phyloP scores from a whole-genome alignment of 2,888 invertebrate species.

The Metopia argyrocephala region DNA sequence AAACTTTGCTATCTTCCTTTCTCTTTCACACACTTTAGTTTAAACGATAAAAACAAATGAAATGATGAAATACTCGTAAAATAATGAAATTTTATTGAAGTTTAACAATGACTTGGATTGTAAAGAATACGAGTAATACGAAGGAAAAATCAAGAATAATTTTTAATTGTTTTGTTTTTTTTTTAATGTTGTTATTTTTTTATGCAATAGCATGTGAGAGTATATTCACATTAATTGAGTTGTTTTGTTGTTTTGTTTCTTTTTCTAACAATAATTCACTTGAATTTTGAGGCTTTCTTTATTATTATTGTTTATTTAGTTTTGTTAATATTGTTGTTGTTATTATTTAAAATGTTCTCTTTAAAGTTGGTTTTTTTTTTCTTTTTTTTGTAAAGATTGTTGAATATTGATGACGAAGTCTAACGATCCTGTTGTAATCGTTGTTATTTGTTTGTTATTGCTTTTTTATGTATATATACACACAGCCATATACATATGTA shows the following conservation, averaged over 20 bases:
- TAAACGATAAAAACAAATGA: not conserved
- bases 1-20: not conserved
- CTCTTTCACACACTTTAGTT: not conserved
- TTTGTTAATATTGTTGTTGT: not conserved
- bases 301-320: not conserved
- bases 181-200: not conserved
- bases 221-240: not conserved
- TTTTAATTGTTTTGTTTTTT: constrained; percentile 10
- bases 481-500: too few relatives aligned
- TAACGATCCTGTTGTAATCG: not conserved
- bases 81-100: not conserved
- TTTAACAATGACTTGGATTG: not conserved
- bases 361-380: too few relatives aligned
- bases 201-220: too few relatives aligned
- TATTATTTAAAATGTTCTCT: not conserved
- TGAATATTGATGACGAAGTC: not conserved
- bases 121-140: not conserved
- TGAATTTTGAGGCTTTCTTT: too few relatives aligned
- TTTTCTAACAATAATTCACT: too few relatives aligned
- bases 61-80: constrained; percentile 4
- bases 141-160: not conserved
- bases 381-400: not conserved
- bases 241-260: not conserved
- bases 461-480: not conserved
- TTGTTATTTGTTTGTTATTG: not conserved